Evolutionary conservation across 2,113 vertebrate species (phyloP), one percentile per base, ranked within the genome.

Genomic region (Entosphenus tridentatus): DNA sequence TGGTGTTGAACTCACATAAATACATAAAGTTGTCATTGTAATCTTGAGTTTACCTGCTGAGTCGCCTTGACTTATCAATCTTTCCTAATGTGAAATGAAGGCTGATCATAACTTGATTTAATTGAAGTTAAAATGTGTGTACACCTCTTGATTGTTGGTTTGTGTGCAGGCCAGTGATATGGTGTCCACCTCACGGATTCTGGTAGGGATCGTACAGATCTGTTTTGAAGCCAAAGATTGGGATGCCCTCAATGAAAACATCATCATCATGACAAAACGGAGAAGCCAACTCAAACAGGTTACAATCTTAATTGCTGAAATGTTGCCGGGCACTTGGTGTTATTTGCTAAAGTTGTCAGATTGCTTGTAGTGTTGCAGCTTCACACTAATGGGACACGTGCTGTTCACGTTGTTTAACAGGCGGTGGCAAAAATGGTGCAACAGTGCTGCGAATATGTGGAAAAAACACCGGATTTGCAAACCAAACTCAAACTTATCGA

Each of bases 391-490:
- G 39, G 39, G 39, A 39, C 39, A 39, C 39, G 39, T 7, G 39
- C 39, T 39, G 39, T 39, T 39, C 39, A 39, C 6, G 39, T 39
- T 39, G 6, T 68, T 68, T 17, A 21, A 16, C 70, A 98, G 92
- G 93, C 93, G 76, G 93, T 98, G 78, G 89, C 89, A 73, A 98
- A 96, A 82, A 98, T 97, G 93, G 93, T 98, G 72, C 93, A 98
- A 71, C 88, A 96, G 78, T 95, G 90, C 79, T 98, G 87, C 78
- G 85, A 86, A 69, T 98, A 98, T 0, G 88, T 97, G 67, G 91
- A 95, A 70, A 77, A 86, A 70, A 73, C 88, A 74, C 87, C 82
- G 74, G 92, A 97, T 74, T 76, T 92, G 39, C 81, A 88, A 2
- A 81, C 89, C 78, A 98, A 98, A 78, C 81, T 98, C 75, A 80